These are phyloP conservation scores for Gastracanthus pulcherrimus DNA, from an alignment of 2,888 invertebrate genomes.

Conservation along the genomic window DNA sequence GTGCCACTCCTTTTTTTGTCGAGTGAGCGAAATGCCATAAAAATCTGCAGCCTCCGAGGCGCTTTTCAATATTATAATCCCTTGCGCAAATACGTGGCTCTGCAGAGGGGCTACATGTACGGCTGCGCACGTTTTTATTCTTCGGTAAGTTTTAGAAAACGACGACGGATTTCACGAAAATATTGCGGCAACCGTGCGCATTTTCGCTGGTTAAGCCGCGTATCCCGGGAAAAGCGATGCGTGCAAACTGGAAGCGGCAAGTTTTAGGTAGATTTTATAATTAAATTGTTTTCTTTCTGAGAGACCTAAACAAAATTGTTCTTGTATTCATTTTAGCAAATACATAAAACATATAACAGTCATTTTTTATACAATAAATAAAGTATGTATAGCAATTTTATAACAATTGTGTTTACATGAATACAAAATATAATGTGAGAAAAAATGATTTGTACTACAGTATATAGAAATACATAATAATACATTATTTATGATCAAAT, in stretches of 20 bases:
- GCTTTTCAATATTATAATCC: conserved; percentile 58
- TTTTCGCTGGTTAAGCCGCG: conserved; percentile 39
- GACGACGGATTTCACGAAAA: conserved; percentile 39
- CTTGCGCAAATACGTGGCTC: conserved; percentile 17
- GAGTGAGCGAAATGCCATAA: conserved; percentile 46
- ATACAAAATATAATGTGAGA: too few species aligned
- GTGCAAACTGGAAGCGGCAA: neutral
- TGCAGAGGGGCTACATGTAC: conserved; percentile 9
- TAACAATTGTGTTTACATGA: too few species aligned
- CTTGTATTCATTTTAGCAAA: too few species aligned
- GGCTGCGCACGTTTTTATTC: too few species aligned
- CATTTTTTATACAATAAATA: too few species aligned
- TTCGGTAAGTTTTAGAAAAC: conserved; percentile 53
- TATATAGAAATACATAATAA: too few species aligned
- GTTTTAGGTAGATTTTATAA: conserved; percentile 23
- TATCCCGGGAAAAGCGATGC: neutral
- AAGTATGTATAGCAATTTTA: too few species aligned
- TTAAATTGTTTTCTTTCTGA: conserved; percentile 7
- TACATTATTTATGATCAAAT: too few species aligned
- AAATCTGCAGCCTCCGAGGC: conserved; percentile 41
- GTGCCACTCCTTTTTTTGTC: neutral
- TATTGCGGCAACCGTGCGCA: conserved; percentile 29
- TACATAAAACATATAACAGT: too few species aligned
- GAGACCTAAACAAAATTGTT: too few species aligned
- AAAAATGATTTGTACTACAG: too few species aligned